Conservation (phyloP, 2,888 invertebrate species). For the Drosophila ustulata region DNA sequence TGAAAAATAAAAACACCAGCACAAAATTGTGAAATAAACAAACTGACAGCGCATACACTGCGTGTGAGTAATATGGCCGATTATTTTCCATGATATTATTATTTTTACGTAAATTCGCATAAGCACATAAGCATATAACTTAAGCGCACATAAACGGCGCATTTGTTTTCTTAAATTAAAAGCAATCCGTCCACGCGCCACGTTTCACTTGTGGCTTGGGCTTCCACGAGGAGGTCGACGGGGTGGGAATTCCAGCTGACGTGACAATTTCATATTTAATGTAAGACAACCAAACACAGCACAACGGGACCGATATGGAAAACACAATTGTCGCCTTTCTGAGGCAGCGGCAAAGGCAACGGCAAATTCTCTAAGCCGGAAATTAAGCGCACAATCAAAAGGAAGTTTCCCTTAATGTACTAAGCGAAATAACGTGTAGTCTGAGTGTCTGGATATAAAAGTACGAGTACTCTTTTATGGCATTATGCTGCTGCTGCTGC, state of each 20-base stretch:
- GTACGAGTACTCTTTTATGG: not conserved
- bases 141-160: slow-evolving; percentile 23
- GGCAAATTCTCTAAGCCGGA: slow-evolving; percentile 58
- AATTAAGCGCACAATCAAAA: slow-evolving; percentile 65
- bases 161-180: slow-evolving; percentile 44
- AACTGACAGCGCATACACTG: slow-evolving; percentile 33
- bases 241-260: slow-evolving; percentile 12
- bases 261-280: slow-evolving; percentile 38
- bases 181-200: slow-evolving; percentile 24
- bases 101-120: slow-evolving; percentile 35
- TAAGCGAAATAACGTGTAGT: slow-evolving; percentile 58
- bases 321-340: slow-evolving; percentile 19
- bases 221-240: not conserved
- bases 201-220: slow-evolving; percentile 15
- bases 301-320: slow-evolving; percentile 8
- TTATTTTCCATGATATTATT: slow-evolving; percentile 42
- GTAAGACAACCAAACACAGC: slow-evolving; percentile 5
- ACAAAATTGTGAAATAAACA: slow-evolving; percentile 23
- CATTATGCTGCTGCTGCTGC: not conserved
- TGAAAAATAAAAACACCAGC: slow-evolving; percentile 18
- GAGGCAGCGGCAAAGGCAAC: slow-evolving; percentile 10
- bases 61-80: slow-evolving; percentile 63
- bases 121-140: slow-evolving; percentile 49
- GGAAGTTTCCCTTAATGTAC: slow-evolving; percentile 68
- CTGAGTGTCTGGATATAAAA: not conserved